Evolutionary conservation across 2,888 invertebrate genomes (phyloP).

Genomic region (Orthosia gothica): DNA sequence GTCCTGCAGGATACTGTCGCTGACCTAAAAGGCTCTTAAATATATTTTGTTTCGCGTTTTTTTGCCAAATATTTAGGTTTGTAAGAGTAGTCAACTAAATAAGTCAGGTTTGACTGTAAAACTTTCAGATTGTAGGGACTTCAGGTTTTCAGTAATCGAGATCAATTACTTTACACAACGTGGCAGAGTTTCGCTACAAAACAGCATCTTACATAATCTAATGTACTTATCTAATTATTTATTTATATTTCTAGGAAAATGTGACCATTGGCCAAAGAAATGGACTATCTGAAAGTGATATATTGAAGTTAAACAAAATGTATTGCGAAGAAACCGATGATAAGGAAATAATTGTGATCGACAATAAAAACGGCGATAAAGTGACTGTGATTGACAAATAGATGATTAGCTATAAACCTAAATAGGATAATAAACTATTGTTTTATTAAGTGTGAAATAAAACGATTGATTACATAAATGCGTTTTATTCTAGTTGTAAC

Average conservation of each 20-base stretch:
- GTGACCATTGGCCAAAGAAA: conserved; percentile 83
- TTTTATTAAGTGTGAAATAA: conserved; percentile 43
- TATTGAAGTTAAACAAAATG: conserved; percentile 85
- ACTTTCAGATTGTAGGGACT: not conserved
- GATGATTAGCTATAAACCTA: conserved; percentile 40
- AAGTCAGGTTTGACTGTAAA: not conserved
- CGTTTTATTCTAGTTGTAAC: conserved; percentile 37
- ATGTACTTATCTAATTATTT: not conserved
- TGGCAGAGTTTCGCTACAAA: not conserved
- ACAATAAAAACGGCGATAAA: conserved; percentile 32
- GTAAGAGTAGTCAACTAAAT: not conserved
- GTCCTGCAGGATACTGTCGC: not conserved
- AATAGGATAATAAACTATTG: conserved; percentile 31
- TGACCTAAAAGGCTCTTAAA: not conserved
- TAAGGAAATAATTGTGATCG: conserved; percentile 47
- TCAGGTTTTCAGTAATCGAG: not conserved
- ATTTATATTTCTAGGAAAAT: conserved; percentile 77
- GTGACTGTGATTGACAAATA: conserved; percentile 44
- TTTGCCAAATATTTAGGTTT: not conserved
- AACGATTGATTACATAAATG: conserved; percentile 36
- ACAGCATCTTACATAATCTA: conserved; percentile 10
- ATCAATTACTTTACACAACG: not conserved
- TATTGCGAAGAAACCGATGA: conserved; percentile 79
- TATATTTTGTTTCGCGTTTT: not conserved
- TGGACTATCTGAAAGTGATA: conserved; percentile 85